Evolutionary conservation across 2,113 vertebrate genomes (phyloP).

Genomic region (Struthio camelus): DNA sequence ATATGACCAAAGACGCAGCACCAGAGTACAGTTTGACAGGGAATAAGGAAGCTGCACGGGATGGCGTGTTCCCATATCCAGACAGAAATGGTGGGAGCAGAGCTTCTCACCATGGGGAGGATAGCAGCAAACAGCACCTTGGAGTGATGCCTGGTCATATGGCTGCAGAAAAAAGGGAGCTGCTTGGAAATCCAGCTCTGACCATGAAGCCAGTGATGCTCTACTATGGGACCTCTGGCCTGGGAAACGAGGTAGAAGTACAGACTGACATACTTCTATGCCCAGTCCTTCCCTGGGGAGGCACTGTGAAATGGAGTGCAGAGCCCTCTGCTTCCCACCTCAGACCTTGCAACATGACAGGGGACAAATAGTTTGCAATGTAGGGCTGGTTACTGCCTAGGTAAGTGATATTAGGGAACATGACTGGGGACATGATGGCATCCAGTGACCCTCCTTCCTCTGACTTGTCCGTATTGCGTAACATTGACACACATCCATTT

Average conservation of each 20-base stretch:
- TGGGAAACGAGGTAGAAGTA: not conserved
- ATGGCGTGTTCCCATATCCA: not conserved
- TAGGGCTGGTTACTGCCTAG: not conserved
- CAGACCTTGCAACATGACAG: not conserved
- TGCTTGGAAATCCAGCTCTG: not conserved
- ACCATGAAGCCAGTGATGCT: not conserved
- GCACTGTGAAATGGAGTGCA: too few relatives aligned
- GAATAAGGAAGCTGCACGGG: not conserved
- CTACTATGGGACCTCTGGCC: not conserved
- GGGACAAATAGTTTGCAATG: not conserved
- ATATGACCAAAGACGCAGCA: too few relatives aligned
- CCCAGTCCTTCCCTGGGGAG: not conserved
- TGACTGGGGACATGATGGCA: not conserved
- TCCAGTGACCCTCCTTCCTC: not conserved
- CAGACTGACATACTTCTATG: accelerated
- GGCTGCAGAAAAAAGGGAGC: not conserved
- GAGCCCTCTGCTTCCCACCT: not conserved
- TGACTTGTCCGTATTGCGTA: not conserved
- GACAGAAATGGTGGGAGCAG: not conserved
- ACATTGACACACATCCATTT: not conserved
- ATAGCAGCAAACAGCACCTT: not conserved
- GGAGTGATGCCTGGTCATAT: not conserved
- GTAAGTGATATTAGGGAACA: not conserved
- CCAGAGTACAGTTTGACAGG: not conserved
- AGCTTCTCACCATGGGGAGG: not conserved